phyloP scores from a whole-genome alignment of 2,888 invertebrate species.

The Protonemura montana region DNA sequence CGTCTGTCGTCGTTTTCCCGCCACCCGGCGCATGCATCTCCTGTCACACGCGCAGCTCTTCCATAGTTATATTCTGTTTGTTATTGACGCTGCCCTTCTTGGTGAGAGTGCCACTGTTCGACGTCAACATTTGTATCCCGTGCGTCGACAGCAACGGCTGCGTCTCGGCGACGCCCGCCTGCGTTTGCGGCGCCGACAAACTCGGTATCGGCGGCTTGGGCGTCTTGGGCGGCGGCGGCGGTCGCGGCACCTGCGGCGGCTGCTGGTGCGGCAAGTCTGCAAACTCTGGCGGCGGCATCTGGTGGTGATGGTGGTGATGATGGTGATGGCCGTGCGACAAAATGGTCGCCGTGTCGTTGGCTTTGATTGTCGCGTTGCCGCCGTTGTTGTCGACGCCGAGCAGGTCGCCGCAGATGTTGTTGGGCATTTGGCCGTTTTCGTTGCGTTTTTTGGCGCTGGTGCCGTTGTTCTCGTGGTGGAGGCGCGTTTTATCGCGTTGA shows the following conservation, averaged over 20 bases:
- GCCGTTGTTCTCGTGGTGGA: slow-evolving; percentile 64
- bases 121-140: slow-evolving; percentile 69
- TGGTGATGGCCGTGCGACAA: slow-evolving; percentile 57
- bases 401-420: slow-evolving; percentile 86
- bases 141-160: slow-evolving; percentile 56
- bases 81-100: slow-evolving; percentile 71
- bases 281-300: slow-evolving; percentile 83
- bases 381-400: slow-evolving; percentile 71
- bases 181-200: slow-evolving; percentile 67
- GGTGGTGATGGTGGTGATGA: slow-evolving; percentile 80
- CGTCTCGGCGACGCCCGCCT: slow-evolving; percentile 64
- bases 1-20: slow-evolving; percentile 40
- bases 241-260: slow-evolving; percentile 68
- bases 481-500: slow-evolving; percentile 84
- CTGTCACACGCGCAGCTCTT: slow-evolving; percentile 84
- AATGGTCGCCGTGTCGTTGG: slow-evolving; percentile 41
- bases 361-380: slow-evolving; percentile 66
- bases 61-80: slow-evolving; percentile 69
- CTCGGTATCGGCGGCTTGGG: slow-evolving; percentile 61
- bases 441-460: slow-evolving; percentile 72
- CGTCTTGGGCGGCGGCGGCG: slow-evolving; percentile 76
- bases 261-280: slow-evolving; percentile 75
- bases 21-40: slow-evolving; percentile 21
- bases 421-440: slow-evolving; percentile 88
- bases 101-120: slow-evolving; percentile 75